A percentile compares a stretch with the other conserved stretches of the same genome.
phyloP scores from a whole-genome alignment of 2,888 invertebrate species.

The Agrochola litura region DNA sequence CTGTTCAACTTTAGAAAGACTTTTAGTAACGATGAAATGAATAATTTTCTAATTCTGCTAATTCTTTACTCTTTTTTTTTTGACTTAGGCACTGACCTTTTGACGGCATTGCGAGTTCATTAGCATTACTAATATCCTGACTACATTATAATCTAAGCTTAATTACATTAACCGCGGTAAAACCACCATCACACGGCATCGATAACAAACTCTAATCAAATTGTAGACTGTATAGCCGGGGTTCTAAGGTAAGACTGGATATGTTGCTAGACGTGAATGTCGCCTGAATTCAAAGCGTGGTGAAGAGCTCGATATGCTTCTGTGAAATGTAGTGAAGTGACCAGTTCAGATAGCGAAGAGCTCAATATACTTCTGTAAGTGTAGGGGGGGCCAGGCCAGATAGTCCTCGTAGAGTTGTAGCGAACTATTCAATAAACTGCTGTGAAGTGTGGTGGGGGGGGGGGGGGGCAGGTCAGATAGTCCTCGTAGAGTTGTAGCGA shows the following conservation, averaged over 20 bases:
- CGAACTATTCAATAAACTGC: neutral
- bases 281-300: neutral
- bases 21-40: neutral
- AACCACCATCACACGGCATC: neutral
- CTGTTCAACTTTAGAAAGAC: neutral
- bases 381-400: neutral
- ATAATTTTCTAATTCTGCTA: too few relatives aligned
- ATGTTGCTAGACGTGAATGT: neutral
- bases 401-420: neutral
- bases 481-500: neutral
- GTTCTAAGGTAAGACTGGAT: neutral
- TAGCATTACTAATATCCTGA: neutral
- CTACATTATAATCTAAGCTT: too few relatives aligned
- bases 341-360: neutral
- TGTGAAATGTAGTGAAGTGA: neutral
- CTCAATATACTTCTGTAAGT: too few relatives aligned
- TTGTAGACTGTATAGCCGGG: neutral
- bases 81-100: neutral
- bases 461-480: neutral
- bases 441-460: neutral
- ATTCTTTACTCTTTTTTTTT: neutral
- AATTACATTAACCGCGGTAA: neutral
- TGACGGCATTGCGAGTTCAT: neutral
- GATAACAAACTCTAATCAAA: neutral
- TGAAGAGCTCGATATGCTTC: neutral